Percentiles rank a stretch among this genome's conserved stretches.
Evolutionary conservation across 2,797 vertebrate genomes (phyloP).

Genomic region (Manis javanica): DNA sequence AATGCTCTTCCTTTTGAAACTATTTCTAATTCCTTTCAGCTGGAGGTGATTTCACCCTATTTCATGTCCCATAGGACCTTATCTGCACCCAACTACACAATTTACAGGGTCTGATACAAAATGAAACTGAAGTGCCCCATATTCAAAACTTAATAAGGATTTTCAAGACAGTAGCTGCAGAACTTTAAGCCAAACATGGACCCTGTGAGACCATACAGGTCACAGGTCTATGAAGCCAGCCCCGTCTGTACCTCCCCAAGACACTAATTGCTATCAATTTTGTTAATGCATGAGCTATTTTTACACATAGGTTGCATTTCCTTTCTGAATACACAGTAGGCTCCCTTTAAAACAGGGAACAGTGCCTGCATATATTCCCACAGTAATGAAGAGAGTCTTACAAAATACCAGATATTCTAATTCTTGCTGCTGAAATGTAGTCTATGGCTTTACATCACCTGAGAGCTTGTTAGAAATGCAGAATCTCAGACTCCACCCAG

Average conservation of each 20-base stretch:
- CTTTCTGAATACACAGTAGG: background rate
- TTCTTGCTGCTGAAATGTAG: background rate
- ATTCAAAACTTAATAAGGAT: conserved; percentile 26
- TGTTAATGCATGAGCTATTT: conserved; percentile 46
- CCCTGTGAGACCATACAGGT: background rate
- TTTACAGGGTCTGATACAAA: background rate
- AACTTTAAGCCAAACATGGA: background rate
- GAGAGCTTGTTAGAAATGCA: conserved; percentile 1
- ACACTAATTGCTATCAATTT: conserved; percentile 49
- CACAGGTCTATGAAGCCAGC: background rate
- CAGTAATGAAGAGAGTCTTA: background rate
- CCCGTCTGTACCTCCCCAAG: background rate
- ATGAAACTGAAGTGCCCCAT: conserved; percentile 22
- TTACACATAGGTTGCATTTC: conserved; percentile 50
- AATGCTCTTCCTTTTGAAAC: conserved; percentile 34
- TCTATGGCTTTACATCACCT: background rate
- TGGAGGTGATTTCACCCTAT: background rate
- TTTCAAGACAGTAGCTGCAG: background rate
- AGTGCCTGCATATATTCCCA: background rate
- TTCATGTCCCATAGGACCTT: background rate
- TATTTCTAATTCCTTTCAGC: conserved; percentile 10
- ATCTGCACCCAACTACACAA: background rate
- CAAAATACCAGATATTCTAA: conserved; percentile 20
- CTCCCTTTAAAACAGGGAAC: conserved; percentile 4
- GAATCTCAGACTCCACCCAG: background rate